Conservation (phyloP, 64 coral and sea anemone species). For the Actinia tenebrosa region DNA sequence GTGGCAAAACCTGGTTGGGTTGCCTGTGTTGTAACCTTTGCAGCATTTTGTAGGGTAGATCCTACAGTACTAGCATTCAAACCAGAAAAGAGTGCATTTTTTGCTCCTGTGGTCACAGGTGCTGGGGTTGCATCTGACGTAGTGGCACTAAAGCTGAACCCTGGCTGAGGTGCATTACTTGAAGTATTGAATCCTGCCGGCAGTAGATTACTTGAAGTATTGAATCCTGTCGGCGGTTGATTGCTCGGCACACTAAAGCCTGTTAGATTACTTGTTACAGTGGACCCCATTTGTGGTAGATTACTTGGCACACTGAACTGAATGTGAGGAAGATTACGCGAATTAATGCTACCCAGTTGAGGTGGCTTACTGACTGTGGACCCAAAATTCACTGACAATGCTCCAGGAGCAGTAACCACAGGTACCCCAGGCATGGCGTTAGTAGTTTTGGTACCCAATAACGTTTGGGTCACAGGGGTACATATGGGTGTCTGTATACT, state of each 20-base stretch:
- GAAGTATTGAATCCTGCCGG: no score
- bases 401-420: neutral
- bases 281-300: neutral
- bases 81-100: constrained; percentile 4
- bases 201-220: no score
- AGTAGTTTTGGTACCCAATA: neutral
- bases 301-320: neutral
- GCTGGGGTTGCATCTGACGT: neutral
- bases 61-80: neutral
- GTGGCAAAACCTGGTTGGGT: neutral
- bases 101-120: neutral
- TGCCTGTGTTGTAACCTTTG: neutral
- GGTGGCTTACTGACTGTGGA: neutral
- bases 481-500: constrained; percentile 1
- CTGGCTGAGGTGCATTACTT: neutral
- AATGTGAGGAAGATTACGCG: neutral
- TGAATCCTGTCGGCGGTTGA: no score
- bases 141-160: neutral
- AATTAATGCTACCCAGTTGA: neutral
- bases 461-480: neutral
- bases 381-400: neutral
- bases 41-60: neutral
- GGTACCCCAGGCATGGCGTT: neutral
- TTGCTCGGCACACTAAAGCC: neutral
- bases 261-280: neutral